Base-by-base conservation (phyloP, 2,888 invertebrate genomes). In the Vannuccia rotundouncinata region DNA sequence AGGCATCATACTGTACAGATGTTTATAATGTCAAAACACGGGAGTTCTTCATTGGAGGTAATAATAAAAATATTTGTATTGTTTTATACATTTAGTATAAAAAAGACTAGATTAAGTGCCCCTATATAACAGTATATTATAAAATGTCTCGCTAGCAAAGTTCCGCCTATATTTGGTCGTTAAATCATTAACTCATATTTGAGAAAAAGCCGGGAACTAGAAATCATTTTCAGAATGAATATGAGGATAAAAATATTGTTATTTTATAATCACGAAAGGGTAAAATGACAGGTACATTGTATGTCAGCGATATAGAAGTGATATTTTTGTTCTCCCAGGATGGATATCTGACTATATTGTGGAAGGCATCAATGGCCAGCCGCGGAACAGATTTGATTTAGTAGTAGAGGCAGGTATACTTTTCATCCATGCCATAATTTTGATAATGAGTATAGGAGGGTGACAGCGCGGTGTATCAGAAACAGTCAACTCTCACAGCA, bases 201-300 rank as follows among this genome's bases (percentile, higher is more conserved):
- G 5, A 66, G 66, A 2, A 66, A 66, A 27, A 13, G 5, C 66
- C 10, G 66, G 66, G 66, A 66, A 66, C 22, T 45, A 45, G 66
- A 66, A 66, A 66, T 22, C 13, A 22, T 66, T 66, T 66, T 13
- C 25, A 22, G 22, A n/a, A 5, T 66, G 66, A 22, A 66, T 66
- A 66, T 66, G 2, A 27, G 22, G 66, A 66, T 13, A 66, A 45
- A 5, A 45, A 66, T 66, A 66, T 66, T 66, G 22, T 66, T 66
- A 22, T 66, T 66, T 66, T 66, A 66, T 66, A 5, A 22, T 66
- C 5, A 66, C 22, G 66, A 22, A 22, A 22, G 66, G 25, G 22
- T 22, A 22, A 66, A n/a, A 27, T 66, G 66, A 22, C 66, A 66
- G 66, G 5, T 66, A 66, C 66, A 66, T 66, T 66, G 66, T 66